These are phyloP conservation scores for Anorthoa munda DNA, from an alignment of 2,888 invertebrate species.

Conservation along the genomic window DNA sequence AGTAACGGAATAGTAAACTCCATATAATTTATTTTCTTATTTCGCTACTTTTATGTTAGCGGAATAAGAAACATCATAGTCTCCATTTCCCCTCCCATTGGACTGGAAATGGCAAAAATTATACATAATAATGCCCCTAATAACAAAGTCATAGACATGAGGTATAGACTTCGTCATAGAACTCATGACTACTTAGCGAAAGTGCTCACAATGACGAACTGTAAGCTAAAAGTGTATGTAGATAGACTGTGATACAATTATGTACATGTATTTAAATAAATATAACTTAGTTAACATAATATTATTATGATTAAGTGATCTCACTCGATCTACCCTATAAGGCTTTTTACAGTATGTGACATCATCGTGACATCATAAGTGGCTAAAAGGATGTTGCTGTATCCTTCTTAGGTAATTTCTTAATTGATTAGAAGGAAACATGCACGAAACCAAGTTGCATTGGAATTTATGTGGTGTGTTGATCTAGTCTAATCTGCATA, in stretches of 20 bases:
- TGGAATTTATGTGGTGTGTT: not conserved
- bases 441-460: not conserved
- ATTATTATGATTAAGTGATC: constrained; percentile 1
- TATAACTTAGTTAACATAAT: constrained; percentile 23
- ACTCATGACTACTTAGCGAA: not conserved
- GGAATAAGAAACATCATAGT: not conserved
- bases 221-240: not conserved
- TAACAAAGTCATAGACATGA: too few species aligned
- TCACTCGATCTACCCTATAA: not conserved
- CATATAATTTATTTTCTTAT: too few species aligned
- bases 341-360: constrained; percentile 9
- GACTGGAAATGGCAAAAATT: not conserved
- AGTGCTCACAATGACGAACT: not conserved
- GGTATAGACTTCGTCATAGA: too few species aligned
- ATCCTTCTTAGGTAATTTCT: not conserved
- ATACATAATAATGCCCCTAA: too few species aligned
- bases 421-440: not conserved
- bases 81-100: not conserved
- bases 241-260: constrained; percentile 17
- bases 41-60: too few species aligned
- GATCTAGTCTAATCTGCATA: not conserved
- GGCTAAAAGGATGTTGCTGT: not conserved
- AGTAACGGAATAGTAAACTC: too few species aligned
- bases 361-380: constrained; percentile 20
- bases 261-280: constrained; percentile 43